Evolutionary conservation across 2,113 vertebrate species (phyloP).

Genomic region (Muscicapa adusta): DNA sequence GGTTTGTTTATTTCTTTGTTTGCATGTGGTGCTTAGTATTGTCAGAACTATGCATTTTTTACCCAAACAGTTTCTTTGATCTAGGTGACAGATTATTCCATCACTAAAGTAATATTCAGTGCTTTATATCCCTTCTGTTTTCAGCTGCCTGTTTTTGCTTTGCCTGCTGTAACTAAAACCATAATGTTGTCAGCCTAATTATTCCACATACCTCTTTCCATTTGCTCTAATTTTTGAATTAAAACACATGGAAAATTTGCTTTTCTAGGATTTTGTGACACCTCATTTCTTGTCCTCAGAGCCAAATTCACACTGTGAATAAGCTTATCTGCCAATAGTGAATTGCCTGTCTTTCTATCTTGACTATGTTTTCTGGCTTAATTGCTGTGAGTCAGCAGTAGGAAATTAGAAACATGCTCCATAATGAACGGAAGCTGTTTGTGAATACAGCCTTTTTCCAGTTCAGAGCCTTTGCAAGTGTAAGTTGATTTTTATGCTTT

Average conservation of each 20-base stretch:
- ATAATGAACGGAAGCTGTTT: background rate
- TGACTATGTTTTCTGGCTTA: background rate
- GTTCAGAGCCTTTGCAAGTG: background rate
- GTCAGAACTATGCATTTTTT: background rate
- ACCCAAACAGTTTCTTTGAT: background rate
- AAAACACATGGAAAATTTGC: background rate
- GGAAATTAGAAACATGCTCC: background rate
- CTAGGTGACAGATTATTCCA: background rate
- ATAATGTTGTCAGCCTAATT: background rate
- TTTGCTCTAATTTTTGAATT: conserved; percentile 1
- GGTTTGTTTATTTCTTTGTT: background rate
- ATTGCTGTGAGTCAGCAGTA: conserved; percentile 43
- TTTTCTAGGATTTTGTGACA: background rate
- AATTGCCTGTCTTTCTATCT: background rate
- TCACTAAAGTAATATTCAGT: background rate
- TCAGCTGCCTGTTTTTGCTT: background rate
- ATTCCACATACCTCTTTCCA: background rate
- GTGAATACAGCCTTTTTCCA: background rate
- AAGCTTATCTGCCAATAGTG: background rate
- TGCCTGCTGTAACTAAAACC: background rate
- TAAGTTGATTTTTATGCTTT: conserved; percentile 26
- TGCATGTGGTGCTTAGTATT: background rate
- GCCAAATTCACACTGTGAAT: background rate
- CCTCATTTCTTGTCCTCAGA: background rate
- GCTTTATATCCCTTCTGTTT: background rate